A percentile compares a stretch with the other conserved stretches of the same genome.
These are phyloP conservation scores for Macaca nemestrina DNA, from an alignment of 2,113 vertebrate species.

Conservation along the genomic window DNA sequence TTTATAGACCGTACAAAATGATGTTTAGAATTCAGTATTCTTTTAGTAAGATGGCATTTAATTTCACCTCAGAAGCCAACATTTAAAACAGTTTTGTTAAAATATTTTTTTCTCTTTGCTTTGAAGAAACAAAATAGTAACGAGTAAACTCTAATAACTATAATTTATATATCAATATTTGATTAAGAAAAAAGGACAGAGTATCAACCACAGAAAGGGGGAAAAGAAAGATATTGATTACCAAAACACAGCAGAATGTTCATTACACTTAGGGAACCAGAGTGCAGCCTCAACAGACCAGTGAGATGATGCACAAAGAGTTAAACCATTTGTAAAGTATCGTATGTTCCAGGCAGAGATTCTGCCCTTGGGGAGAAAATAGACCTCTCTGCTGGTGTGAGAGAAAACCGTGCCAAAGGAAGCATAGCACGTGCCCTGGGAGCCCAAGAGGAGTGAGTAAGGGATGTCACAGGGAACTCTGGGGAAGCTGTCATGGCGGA, in stretches of 20 bases:
- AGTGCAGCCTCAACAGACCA: not conserved
- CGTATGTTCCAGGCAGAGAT: not conserved
- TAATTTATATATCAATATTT: no score
- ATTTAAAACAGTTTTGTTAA: conserved; percentile 21
- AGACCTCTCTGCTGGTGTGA: not conserved
- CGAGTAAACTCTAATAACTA: not conserved
- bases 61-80: conserved; percentile 21
- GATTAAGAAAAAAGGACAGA: not conserved
- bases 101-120: not conserved
- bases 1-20: not conserved
- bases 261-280: not conserved
- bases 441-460: not conserved
- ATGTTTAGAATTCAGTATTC: not conserved
- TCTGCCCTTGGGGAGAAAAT: not conserved
- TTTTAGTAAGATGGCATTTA: conserved; percentile 38
- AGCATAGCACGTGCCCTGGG: no score
- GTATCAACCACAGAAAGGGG: not conserved
- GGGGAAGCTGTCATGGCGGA: no score
- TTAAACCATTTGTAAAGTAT: not conserved
- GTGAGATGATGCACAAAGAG: not conserved
- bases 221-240: not conserved
- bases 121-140: not conserved
- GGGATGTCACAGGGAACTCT: not conserved
- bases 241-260: not conserved
- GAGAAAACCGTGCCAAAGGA: not conserved